Conservation (phyloP, 2,113 vertebrate species). For the Catagonus wagneri region DNA sequence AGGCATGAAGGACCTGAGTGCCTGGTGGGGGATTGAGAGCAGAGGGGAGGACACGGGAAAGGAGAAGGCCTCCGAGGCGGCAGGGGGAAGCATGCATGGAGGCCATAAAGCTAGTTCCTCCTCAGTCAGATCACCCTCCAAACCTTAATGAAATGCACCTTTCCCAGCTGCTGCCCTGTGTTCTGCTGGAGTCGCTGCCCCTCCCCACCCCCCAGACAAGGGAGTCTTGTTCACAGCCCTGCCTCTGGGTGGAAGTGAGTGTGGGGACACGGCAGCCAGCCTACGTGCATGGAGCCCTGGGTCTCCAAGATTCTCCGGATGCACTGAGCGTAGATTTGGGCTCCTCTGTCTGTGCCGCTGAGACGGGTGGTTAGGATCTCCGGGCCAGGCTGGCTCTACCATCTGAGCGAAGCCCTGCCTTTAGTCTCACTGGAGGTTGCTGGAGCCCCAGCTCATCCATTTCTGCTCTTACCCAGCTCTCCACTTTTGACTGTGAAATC, state of each 20-base stretch:
- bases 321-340: background rate
- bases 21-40: background rate
- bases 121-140: background rate
- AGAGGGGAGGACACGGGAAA: background rate
- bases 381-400: rapidly evolving
- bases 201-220: background rate
- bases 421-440: background rate
- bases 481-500: background rate
- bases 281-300: background rate
- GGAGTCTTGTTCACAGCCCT: background rate
- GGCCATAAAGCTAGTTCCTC: background rate
- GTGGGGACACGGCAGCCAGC: too few species aligned
- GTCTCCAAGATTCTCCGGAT: rapidly evolving
- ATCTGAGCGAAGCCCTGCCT: rapidly evolving
- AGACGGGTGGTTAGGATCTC: rapidly evolving
- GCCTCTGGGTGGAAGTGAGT: background rate
- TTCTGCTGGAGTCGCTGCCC: background rate
- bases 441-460: background rate
- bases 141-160: background rate
- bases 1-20: background rate
- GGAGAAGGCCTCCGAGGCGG: background rate
- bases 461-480: background rate
- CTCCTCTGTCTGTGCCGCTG: rapidly evolving
- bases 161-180: background rate
- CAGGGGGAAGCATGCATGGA: background rate